Percentiles rank a stretch among this genome's conserved stretches.
phyloP scores from a whole-genome alignment of 2,797 vertebrate genomes.

The Hypotaenidia philippensis region DNA sequence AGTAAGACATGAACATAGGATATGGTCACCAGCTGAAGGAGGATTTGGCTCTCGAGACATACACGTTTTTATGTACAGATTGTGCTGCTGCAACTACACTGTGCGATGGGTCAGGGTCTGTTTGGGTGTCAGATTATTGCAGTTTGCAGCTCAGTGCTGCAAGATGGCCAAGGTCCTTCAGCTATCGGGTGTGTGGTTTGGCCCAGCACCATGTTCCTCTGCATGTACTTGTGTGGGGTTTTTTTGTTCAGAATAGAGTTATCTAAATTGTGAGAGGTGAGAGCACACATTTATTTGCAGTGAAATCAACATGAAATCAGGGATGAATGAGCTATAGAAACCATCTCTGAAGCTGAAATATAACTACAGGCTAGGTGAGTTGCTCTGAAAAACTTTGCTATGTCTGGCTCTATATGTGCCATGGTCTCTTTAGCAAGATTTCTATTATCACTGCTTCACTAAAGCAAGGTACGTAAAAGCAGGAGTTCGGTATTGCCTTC shows the following conservation, averaged over 20 bases:
- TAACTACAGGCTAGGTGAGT: background rate
- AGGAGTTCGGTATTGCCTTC: background rate
- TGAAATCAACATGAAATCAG: background rate
- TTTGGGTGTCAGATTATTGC: background rate
- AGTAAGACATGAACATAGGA: background rate
- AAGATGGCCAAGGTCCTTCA: background rate
- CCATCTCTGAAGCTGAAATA: background rate
- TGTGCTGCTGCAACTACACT: background rate
- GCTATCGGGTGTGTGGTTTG: background rate
- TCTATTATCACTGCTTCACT: background rate
- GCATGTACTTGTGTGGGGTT: background rate
- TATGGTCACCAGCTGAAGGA: slow-evolving; percentile 38
- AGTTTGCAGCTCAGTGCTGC: accelerated
- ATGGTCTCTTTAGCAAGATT: background rate
- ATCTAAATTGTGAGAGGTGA: background rate
- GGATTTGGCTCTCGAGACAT: background rate
- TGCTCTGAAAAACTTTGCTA: background rate
- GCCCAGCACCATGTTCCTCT: background rate
- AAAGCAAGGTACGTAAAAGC: background rate
- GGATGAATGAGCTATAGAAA: background rate
- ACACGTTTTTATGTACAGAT: background rate
- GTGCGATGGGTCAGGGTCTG: background rate
- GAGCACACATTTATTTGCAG: background rate
- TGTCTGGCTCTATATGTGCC: background rate
- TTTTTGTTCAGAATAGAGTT: background rate